Evolutionary conservation across 2,888 invertebrate species (phyloP).

Genomic region (Cistogaster globosa): DNA sequence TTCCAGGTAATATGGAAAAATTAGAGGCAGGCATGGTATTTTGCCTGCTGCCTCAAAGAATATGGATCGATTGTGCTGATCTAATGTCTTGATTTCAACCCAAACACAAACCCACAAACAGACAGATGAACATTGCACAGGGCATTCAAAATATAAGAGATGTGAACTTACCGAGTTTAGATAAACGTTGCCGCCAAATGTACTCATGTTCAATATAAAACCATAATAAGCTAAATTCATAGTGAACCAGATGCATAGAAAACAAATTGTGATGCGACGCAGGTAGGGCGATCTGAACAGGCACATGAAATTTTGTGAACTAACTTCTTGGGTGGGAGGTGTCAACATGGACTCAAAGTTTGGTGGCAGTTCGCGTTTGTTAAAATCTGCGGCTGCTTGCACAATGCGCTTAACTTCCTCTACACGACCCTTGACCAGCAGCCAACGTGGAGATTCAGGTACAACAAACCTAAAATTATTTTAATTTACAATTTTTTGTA

Average conservation of each 20-base stretch:
- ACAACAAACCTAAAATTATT: constrained; percentile 86
- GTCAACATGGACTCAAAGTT: constrained; percentile 88
- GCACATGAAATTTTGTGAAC: constrained; percentile 86
- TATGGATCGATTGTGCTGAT: no score
- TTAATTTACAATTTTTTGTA: no score
- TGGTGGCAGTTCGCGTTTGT: constrained; percentile 86
- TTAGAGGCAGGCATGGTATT: no score
- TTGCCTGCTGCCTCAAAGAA: no score
- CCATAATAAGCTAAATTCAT: constrained; percentile 85
- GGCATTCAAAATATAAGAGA: no score
- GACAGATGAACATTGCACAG: no score
- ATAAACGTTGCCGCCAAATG: constrained; percentile 90
- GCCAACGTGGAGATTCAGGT: constrained; percentile 92
- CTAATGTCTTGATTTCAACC: no score
- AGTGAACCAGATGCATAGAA: constrained; percentile 90
- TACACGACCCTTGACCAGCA: constrained; percentile 88
- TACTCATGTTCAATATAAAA: constrained; percentile 88
- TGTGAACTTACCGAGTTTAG: constrained; percentile 86
- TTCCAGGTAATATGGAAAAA: no score
- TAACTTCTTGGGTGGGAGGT: constrained; percentile 83
- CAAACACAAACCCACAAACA: no score
- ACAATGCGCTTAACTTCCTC: constrained; percentile 88
- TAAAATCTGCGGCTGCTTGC: constrained; percentile 87
- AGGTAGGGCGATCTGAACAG: constrained; percentile 87
- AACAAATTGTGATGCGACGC: constrained; percentile 87